Evolutionary conservation across 2,888 invertebrate genomes (phyloP).

Genomic region (Tachina lurida): DNA sequence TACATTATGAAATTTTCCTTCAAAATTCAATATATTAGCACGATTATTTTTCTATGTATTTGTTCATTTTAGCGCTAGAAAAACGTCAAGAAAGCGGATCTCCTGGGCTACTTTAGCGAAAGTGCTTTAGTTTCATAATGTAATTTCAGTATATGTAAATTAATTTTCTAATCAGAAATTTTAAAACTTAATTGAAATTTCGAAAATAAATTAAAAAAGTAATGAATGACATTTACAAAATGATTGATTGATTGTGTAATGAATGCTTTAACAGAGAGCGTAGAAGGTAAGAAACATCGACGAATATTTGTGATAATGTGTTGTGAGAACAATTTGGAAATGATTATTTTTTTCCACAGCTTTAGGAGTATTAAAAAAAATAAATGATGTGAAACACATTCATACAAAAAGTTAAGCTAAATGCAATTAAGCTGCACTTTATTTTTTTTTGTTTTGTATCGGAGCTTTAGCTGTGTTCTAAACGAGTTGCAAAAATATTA

Average conservation of each 20-base stretch:
- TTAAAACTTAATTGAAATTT: constrained; percentile 5
- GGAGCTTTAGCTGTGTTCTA: constrained; percentile 67
- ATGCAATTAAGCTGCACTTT: constrained; percentile 69
- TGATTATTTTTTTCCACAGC: constrained; percentile 63
- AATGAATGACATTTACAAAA: constrained; percentile 45
- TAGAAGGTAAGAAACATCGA: constrained; percentile 17
- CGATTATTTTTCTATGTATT: no score
- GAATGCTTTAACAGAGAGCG: constrained; percentile 47
- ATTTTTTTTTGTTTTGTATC: constrained; percentile 56
- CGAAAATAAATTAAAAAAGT: background rate
- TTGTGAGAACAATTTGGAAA: constrained; percentile 51
- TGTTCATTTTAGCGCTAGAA: no score
- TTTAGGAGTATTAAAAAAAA: constrained; percentile 71
- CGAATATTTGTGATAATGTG: constrained; percentile 52
- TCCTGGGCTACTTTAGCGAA: no score
- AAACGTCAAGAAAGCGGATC: no score
- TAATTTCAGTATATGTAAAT: background rate
- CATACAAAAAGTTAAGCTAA: constrained; percentile 68
- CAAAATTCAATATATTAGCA: no score
- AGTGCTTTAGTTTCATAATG: no score
- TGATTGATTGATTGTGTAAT: constrained; percentile 51
- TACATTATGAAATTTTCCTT: no score
- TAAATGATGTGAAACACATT: constrained; percentile 59
- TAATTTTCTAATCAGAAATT: constrained; percentile 3
- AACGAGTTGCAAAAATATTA: constrained; percentile 74